phyloP scores from a whole-genome alignment of 1,140 invertebrate species.

The Aphis gossypii region DNA sequence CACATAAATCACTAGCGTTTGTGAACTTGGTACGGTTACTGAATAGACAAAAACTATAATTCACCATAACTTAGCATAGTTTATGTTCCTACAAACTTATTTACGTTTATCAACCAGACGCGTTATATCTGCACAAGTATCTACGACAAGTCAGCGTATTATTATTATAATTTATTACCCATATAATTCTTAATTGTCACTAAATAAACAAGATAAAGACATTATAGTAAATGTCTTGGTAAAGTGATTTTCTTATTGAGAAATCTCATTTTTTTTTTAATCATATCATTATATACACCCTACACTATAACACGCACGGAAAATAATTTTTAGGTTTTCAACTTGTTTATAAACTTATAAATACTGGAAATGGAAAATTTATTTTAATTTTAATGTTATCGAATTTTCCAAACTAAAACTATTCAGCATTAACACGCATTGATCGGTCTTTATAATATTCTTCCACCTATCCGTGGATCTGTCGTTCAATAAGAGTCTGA shows the following conservation, averaged over 20 bases:
- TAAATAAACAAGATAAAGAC: constrained; percentile 5
- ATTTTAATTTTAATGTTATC: background rate
- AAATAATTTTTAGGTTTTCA: background rate
- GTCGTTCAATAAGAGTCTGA: background rate
- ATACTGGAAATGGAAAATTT: background rate
- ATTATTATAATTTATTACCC: background rate
- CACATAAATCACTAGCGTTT: background rate
- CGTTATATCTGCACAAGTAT: constrained; percentile 15
- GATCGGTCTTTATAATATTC: too few relatives aligned
- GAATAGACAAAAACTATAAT: constrained; percentile 18
- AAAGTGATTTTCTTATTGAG: background rate
- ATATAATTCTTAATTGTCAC: background rate
- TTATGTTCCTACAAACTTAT: background rate
- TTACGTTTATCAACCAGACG: background rate
- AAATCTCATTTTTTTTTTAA: background rate
- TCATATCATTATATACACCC: background rate
- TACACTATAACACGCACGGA: background rate
- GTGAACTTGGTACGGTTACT: background rate
- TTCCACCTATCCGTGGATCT: background rate
- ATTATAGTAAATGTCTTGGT: background rate
- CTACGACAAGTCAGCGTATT: background rate
- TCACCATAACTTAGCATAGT: background rate
- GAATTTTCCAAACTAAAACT: background rate
- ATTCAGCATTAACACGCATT: background rate
- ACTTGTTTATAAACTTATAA: background rate